Percentiles rank a stretch among this genome's conserved stretches.
phyloP scores from a whole-genome alignment of 2,113 vertebrate species.

The Pelvicachromis taeniatus region DNA sequence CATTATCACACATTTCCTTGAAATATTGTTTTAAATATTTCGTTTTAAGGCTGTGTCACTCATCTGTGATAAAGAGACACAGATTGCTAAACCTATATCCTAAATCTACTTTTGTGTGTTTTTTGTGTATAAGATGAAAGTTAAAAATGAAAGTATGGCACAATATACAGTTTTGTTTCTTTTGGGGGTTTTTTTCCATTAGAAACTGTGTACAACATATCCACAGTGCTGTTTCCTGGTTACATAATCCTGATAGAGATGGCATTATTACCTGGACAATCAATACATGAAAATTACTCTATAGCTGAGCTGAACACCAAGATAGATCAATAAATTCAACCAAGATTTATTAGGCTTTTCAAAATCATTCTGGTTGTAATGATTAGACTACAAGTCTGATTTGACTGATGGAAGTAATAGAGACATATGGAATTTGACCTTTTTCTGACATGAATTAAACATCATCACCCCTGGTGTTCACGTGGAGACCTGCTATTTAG shows the following conservation, averaged over 20 bases:
- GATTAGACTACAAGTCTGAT: not conserved
- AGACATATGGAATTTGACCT: not conserved
- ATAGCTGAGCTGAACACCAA: not conserved
- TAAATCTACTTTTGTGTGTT: not conserved
- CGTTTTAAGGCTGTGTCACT: not conserved
- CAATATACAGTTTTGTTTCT: not conserved
- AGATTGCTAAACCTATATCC: not conserved
- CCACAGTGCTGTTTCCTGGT: too few relatives aligned
- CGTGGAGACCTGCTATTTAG: not conserved
- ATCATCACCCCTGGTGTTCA: not conserved
- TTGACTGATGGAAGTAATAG: not conserved
- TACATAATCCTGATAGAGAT: not conserved
- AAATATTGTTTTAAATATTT: not conserved
- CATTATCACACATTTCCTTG: not conserved
- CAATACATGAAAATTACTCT: not conserved
- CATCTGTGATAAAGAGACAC: not conserved
- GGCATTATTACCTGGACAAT: not conserved
- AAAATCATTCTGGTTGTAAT: not conserved
- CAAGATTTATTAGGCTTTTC: not conserved
- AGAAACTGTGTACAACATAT: not conserved
- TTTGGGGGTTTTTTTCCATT: not conserved
- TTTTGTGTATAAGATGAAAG: not conserved
- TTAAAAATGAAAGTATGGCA: not conserved
- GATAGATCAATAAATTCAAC: not conserved
- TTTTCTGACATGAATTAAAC: not conserved